Conservation (phyloP, 2,888 invertebrate genomes). For the Eupithecia exiguata region DNA sequence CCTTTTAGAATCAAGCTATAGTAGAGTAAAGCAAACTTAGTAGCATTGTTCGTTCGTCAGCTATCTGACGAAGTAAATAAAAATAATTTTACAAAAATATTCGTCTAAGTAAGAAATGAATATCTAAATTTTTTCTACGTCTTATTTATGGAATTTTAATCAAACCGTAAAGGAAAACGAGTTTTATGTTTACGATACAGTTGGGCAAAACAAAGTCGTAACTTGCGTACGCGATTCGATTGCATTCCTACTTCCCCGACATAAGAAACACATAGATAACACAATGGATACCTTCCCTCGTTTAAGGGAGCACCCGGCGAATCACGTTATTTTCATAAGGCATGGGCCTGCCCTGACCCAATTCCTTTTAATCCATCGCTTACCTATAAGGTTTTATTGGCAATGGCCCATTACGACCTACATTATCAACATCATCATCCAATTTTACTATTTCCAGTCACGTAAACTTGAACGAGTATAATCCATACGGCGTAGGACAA, state of each 20-base stretch:
- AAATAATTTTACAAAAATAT: background rate
- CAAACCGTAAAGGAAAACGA: constrained; percentile 44
- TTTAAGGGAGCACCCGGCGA: constrained; percentile 60
- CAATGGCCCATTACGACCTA: constrained; percentile 83
- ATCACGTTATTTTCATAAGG: constrained; percentile 77
- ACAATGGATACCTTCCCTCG: constrained; percentile 57
- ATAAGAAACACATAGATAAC: constrained; percentile 60
- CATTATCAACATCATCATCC: constrained; percentile 84
- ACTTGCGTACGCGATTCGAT: constrained; percentile 46
- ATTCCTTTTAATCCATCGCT: constrained; percentile 82
- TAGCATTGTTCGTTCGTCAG: constrained; percentile 57
- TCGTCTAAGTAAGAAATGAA: background rate
- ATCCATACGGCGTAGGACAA: constrained; percentile 68
- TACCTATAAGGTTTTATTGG: constrained; percentile 84
- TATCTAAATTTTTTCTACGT: constrained; percentile 8
- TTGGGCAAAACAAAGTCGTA: constrained; percentile 45
- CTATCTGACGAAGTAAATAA: constrained; percentile 28
- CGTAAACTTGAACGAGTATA: constrained; percentile 81
- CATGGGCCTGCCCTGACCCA: constrained; percentile 79
- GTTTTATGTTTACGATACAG: constrained; percentile 44
- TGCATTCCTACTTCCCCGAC: constrained; percentile 50
- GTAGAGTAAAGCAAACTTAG: constrained; percentile 60
- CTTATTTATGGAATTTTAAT: constrained; percentile 39
- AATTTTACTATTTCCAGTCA: constrained; percentile 84
- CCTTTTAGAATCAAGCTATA: constrained; percentile 57